A percentile compares a stretch with the other conserved stretches of the same genome.
phyloP scores from a whole-genome alignment of 2,888 invertebrate genomes.

The Rutpela maculata region DNA sequence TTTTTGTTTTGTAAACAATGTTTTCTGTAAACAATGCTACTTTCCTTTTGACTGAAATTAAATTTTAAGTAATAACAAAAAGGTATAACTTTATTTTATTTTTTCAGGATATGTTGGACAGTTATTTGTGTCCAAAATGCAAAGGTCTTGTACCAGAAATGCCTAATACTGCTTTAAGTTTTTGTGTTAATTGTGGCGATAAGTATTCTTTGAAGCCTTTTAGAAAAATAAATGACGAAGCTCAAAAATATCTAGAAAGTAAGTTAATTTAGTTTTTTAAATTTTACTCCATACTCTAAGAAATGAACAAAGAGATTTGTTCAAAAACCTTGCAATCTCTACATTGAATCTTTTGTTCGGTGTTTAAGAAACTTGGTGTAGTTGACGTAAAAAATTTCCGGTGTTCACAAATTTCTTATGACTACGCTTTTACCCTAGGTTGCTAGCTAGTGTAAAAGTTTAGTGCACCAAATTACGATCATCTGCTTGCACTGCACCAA shows the following conservation, averaged over 20 bases:
- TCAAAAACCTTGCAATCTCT: too few relatives aligned
- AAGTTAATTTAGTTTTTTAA: slow-evolving; percentile 41
- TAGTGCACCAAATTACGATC: too few relatives aligned
- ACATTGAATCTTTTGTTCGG: too few relatives aligned
- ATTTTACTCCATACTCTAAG: neutral
- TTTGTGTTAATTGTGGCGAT: slow-evolving; percentile 62
- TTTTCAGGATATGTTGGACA: slow-evolving; percentile 72
- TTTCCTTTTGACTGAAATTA: neutral
- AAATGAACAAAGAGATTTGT: neutral
- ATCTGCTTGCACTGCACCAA: too few relatives aligned
- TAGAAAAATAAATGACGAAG: slow-evolving; percentile 63
- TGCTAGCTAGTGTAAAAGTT: too few relatives aligned
- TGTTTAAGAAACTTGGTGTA: too few relatives aligned
- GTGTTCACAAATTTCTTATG: too few relatives aligned
- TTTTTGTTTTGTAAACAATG: too few relatives aligned
- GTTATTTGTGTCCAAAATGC: slow-evolving; percentile 72
- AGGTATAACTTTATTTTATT: too few relatives aligned
- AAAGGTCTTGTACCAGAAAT: slow-evolving; percentile 65
- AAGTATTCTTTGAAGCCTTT: slow-evolving; percentile 63
- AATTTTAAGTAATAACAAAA: neutral
- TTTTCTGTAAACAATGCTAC: too few relatives aligned
- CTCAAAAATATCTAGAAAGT: slow-evolving; percentile 68
- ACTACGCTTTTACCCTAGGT: too few relatives aligned
- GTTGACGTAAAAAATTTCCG: too few relatives aligned
- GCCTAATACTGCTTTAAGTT: slow-evolving; percentile 68